Evolutionary conservation across 2,888 invertebrate species (phyloP).

Genomic region (Nasonia oneida): DNA sequence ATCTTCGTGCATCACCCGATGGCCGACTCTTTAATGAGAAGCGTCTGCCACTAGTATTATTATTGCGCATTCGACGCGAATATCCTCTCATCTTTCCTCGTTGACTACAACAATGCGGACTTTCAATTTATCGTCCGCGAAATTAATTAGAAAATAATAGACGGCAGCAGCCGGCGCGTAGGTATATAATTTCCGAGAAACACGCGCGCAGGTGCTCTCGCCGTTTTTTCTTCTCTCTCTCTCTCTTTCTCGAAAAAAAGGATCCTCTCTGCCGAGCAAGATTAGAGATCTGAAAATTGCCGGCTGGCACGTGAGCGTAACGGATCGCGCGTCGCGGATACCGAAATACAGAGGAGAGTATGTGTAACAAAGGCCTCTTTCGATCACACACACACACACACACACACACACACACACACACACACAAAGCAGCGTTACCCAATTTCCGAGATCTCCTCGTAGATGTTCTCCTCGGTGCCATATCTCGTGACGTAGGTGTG

Average conservation of each 20-base stretch:
- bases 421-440: slow-evolving; percentile 67
- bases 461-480: slow-evolving; percentile 92
- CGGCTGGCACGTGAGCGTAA: slow-evolving; percentile 7
- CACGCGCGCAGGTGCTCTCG: neutral
- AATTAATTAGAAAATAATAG: slow-evolving; percentile 8
- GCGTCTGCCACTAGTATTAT: neutral
- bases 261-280: neutral
- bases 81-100: no score
- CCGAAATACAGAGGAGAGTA: neutral
- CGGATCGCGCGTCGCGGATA: neutral
- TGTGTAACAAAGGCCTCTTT: neutral
- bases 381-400: neutral
- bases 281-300: slow-evolving; percentile 8
- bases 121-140: neutral
- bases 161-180: neutral
- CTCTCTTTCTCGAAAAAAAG: slow-evolving; percentile 2
- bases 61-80: no score
- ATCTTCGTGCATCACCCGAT: slow-evolving; percentile 24
- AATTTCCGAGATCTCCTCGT: slow-evolving; percentile 89
- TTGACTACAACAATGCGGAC: neutral
- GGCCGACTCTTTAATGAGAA: neutral
- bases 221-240: neutral
- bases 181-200: neutral
- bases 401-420: neutral
- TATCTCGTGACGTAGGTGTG: slow-evolving; percentile 89